phyloP scores from a whole-genome alignment of 2,888 invertebrate species.

The Campopleginae sp. region DNA sequence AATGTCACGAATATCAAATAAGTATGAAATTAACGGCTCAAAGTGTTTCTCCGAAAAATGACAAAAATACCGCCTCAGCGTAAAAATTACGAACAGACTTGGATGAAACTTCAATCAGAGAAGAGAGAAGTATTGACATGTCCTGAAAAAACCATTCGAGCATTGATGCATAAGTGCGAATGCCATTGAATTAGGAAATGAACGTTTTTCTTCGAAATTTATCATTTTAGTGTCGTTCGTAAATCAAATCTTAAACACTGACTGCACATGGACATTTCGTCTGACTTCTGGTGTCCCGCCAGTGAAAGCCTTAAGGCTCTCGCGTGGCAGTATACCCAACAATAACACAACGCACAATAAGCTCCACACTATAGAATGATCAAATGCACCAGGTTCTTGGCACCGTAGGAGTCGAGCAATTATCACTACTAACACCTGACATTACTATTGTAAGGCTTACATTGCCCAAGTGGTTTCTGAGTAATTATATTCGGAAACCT shows the following conservation, averaged over 20 bases:
- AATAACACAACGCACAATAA: constrained; percentile 66
- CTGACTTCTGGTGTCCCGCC: background rate
- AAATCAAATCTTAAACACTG: background rate
- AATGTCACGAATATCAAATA: background rate
- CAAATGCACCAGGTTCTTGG: constrained; percentile 52
- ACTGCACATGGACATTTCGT: background rate
- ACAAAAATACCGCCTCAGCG: background rate
- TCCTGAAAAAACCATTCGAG: background rate
- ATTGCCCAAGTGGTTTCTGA: background rate
- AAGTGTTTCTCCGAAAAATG: background rate
- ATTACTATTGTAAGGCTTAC: background rate
- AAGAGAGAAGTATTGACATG: too few relatives aligned
- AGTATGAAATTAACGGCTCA: too few relatives aligned
- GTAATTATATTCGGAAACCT: background rate
- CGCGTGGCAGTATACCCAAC: constrained; percentile 59
- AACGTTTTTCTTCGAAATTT: background rate
- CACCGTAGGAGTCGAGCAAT: constrained; percentile 6
- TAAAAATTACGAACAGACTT: background rate
- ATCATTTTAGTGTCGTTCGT: background rate
- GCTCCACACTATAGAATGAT: constrained; percentile 59
- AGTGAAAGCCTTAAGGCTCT: constrained; percentile 18
- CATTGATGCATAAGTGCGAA: background rate
- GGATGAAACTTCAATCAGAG: background rate
- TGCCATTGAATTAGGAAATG: background rate
- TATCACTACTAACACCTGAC: background rate